Conservation (phyloP, 2,888 invertebrate species). For the Parnassius mnemosyne region DNA sequence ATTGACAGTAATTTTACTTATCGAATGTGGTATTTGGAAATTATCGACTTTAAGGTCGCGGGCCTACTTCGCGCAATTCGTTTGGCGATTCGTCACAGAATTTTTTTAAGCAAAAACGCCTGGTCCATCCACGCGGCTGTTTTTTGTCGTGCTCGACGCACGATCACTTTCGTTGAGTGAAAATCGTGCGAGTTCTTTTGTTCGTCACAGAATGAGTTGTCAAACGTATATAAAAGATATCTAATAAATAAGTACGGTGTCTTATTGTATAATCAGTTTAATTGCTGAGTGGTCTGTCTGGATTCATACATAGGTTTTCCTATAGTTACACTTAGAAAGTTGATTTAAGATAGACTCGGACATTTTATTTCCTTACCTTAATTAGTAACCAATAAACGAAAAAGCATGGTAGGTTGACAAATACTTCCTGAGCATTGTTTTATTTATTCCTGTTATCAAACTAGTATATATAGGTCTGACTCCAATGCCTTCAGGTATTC, state of each 20-base stretch:
- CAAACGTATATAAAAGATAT: not conserved
- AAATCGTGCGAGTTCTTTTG: conserved; percentile 15
- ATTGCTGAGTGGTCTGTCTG: not conserved
- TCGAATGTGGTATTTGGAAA: conserved; percentile 17
- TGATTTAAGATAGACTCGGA: not conserved
- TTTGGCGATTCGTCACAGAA: conserved; percentile 7
- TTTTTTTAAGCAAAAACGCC: conserved; percentile 3
- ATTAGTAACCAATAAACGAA: not conserved
- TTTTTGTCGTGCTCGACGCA: not conserved
- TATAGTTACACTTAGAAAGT: not conserved
- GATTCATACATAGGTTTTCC: not conserved
- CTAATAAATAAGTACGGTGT: not conserved
- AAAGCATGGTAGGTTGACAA: not conserved
- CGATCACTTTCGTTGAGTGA: conserved; percentile 13
- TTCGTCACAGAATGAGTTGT: not conserved
- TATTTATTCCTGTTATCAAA: no score
- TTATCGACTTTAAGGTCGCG: conserved; percentile 6
- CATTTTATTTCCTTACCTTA: not conserved
- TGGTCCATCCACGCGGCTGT: not conserved
- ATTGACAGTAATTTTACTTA: conserved; percentile 14
- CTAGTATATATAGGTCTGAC: no score
- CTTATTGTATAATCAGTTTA: not conserved
- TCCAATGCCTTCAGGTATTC: no score
- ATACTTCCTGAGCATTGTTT: no score
- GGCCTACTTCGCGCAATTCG: conserved; percentile 14